Conservation (phyloP, 2,113 vertebrate genomes). For the Struthidea cinerea region DNA sequence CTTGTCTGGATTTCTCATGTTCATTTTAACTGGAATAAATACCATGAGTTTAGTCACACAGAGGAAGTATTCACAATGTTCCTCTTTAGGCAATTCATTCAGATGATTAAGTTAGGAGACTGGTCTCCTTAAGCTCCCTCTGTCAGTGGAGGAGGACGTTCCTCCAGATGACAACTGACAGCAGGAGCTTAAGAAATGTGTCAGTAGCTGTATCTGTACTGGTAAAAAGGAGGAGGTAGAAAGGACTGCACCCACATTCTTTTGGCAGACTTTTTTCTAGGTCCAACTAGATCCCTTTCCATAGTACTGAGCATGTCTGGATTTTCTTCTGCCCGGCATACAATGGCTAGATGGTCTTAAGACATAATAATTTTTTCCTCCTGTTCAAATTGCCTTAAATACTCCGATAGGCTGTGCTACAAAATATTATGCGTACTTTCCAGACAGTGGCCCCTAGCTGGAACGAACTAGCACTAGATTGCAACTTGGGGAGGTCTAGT, state of each 20-base stretch:
- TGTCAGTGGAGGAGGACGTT: not conserved
- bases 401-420: not conserved
- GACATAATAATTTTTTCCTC: not conserved
- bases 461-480: not conserved
- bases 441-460: not conserved
- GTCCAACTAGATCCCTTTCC: not conserved
- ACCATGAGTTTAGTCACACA: not conserved
- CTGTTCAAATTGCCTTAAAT: not conserved
- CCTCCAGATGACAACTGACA: not conserved
- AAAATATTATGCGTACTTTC: not conserved
- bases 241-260: not conserved
- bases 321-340: not conserved
- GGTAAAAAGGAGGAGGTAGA: not conserved
- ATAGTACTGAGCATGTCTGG: not conserved
- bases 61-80: not conserved
- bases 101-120: not conserved
- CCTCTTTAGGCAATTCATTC: not conserved
- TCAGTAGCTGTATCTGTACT: not conserved
- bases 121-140: not conserved
- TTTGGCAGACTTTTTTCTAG: not conserved
- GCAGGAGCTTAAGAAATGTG: not conserved
- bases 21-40: not conserved
- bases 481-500: not conserved
- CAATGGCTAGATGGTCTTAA: not conserved
- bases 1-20: not conserved